These are phyloP conservation scores for Acanthosoma haemorrhoidale DNA, from an alignment of 2,888 invertebrate species.

Conservation along the genomic window DNA sequence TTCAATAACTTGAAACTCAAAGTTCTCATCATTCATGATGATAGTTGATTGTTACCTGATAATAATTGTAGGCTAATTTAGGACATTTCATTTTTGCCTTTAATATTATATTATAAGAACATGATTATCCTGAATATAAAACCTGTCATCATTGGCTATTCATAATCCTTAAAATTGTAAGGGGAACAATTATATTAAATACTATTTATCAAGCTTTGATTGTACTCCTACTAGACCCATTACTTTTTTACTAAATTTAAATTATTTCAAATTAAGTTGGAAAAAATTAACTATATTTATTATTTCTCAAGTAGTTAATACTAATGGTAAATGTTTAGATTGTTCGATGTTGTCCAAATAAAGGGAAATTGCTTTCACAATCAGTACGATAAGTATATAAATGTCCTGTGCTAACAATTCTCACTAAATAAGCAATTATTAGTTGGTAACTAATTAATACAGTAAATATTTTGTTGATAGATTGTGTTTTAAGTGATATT, in stretches of 20 bases:
- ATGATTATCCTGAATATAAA: too few relatives aligned
- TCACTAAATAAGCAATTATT: not conserved
- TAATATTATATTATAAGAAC: too few relatives aligned
- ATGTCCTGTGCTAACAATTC: not conserved
- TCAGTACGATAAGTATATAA: not conserved
- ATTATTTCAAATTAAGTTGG: not conserved
- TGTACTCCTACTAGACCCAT: too few relatives aligned
- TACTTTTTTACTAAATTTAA: not conserved
- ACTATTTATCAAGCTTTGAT: too few relatives aligned
- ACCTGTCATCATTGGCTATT: too few relatives aligned
- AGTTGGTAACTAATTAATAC: not conserved
- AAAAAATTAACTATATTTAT: not conserved
- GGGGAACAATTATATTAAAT: too few relatives aligned
- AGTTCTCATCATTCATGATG: too few relatives aligned
- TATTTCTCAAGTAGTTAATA: not conserved
- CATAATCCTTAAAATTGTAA: too few relatives aligned
- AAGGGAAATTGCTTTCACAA: not conserved
- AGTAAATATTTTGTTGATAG: not conserved
- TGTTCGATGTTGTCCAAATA: not conserved
- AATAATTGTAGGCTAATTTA: too few relatives aligned
- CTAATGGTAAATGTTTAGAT: not conserved
- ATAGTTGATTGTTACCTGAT: too few relatives aligned
- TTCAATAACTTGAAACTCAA: too few relatives aligned
- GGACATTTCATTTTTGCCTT: too few relatives aligned
- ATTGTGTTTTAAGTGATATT: not conserved